Percentiles rank a stretch among this genome's conserved stretches.
Conservation (phyloP, 30 jellyfish, hydroid and myxozoan genomes). For the Sanderia malayensis region DNA sequence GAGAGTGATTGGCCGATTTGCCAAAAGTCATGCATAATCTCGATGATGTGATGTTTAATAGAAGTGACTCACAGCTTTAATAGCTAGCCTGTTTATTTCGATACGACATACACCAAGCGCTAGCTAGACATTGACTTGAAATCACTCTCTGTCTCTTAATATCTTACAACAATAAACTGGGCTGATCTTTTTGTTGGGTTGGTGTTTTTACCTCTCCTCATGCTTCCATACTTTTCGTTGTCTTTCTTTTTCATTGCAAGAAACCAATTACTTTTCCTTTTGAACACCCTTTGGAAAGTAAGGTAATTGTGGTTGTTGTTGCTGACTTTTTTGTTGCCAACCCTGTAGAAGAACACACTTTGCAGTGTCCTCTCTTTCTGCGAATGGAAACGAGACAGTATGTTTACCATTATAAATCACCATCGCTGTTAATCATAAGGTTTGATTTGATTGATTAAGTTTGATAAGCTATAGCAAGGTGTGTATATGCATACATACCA, state of each 20-base stretch:
- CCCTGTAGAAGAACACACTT: slow-evolving; percentile 56
- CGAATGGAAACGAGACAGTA: background rate
- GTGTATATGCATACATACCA: slow-evolving; percentile 29
- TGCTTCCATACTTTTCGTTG: slow-evolving; percentile 19
- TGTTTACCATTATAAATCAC: too few relatives aligned
- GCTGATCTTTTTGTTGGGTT: slow-evolving; percentile 35
- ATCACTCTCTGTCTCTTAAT: background rate
- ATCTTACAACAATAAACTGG: slow-evolving; percentile 34
- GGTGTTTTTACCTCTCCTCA: slow-evolving; percentile 49
- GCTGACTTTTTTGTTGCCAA: slow-evolving; percentile 18
- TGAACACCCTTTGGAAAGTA: slow-evolving; percentile 28
- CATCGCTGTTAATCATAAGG: too few relatives aligned
- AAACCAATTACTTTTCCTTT: slow-evolving; percentile 36
- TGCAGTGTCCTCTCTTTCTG: slow-evolving; percentile 41
- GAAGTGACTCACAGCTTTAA: too few relatives aligned
- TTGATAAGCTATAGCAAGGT: too few relatives aligned
- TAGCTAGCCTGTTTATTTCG: background rate
- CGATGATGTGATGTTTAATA: too few relatives aligned
- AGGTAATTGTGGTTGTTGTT: slow-evolving; percentile 30
- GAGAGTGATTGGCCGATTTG: too few relatives aligned
- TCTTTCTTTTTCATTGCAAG: slow-evolving; percentile 44
- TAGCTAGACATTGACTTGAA: background rate
- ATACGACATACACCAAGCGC: background rate
- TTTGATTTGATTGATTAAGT: too few relatives aligned
- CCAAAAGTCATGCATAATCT: too few relatives aligned